These are phyloP conservation scores for Micromesistius poutassou DNA, from an alignment of 2,797 vertebrate species.

Conservation along the genomic window DNA sequence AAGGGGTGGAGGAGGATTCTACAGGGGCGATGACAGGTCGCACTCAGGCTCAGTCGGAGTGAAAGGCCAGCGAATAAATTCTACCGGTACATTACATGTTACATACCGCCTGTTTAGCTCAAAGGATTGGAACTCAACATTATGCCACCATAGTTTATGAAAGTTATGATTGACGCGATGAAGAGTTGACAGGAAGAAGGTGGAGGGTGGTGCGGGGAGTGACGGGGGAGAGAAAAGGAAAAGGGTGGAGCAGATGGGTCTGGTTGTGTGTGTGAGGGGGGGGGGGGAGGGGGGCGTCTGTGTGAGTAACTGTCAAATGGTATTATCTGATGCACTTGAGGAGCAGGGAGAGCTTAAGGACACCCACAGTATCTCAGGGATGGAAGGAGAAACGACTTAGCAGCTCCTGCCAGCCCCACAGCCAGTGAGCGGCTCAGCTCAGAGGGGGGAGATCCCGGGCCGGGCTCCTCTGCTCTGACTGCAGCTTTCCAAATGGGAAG, in stretches of 20 bases:
- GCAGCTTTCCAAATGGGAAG: neutral
- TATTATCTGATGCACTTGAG: slow-evolving; percentile 51
- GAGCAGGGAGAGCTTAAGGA: slow-evolving; percentile 26
- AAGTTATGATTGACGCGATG: neutral
- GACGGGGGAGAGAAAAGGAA: neutral
- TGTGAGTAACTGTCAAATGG: neutral
- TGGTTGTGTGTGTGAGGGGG: too few species aligned
- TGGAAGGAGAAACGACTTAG: neutral
- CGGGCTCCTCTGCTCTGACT: neutral
- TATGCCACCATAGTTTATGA: neutral
- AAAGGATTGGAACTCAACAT: neutral
- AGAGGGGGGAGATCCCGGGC: neutral
- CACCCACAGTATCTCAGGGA: neutral
- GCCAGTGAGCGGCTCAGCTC: neutral
- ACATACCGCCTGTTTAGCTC: neutral
- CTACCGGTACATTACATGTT: slow-evolving; percentile 23
- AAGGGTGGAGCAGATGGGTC: slow-evolving; percentile 44
- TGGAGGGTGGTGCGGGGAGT: too few species aligned
- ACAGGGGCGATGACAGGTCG: slow-evolving; percentile 19
- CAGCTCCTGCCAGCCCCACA: slow-evolving; percentile 9
- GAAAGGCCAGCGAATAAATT: slow-evolving; percentile 36
- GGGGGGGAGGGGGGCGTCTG: neutral
- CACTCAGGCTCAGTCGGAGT: slow-evolving; percentile 6
- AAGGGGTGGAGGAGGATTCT: slow-evolving; percentile 15
- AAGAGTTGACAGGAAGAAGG: neutral